phyloP scores from a whole-genome alignment of 2,888 invertebrate species.

The Gonocerus acuteangulatus region DNA sequence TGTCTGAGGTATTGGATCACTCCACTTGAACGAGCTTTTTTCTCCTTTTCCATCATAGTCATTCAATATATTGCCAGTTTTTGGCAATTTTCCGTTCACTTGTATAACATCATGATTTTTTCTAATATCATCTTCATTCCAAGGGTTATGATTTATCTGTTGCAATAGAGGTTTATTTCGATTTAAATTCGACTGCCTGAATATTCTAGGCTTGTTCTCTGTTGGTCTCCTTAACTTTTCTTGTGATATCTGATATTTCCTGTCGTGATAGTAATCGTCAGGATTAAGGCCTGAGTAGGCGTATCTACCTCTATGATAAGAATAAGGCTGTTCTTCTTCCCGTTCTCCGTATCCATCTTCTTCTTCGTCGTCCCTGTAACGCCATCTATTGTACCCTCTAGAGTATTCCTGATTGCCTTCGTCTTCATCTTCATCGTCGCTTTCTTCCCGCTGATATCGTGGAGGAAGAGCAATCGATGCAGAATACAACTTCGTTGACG shows the following conservation, averaged over 20 bases:
- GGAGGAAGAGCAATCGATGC: constrained; percentile 29
- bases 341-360: constrained; percentile 4
- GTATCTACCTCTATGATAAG: background rate
- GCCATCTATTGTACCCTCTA: background rate
- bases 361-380: constrained; percentile 15
- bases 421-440: constrained; percentile 29
- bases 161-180: too few relatives aligned
- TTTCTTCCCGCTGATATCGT: constrained; percentile 3
- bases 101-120: too few relatives aligned
- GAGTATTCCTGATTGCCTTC: background rate
- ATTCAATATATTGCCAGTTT: too few relatives aligned
- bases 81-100: too few relatives aligned
- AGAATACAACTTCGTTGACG: constrained; percentile 31
- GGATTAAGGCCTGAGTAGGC: constrained; percentile 1
- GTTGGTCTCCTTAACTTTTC: background rate
- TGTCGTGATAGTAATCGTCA: constrained; percentile 29
- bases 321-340: background rate
- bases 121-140: too few relatives aligned
- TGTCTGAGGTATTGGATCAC: too few relatives aligned
- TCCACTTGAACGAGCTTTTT: too few relatives aligned
- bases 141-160: too few relatives aligned
- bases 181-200: too few relatives aligned
- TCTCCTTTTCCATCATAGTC: too few relatives aligned
- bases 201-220: background rate
- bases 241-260: constrained; percentile 24